phyloP scores from a whole-genome alignment of 2,797 vertebrate genomes.

The Pseudochirops corinnae region DNA sequence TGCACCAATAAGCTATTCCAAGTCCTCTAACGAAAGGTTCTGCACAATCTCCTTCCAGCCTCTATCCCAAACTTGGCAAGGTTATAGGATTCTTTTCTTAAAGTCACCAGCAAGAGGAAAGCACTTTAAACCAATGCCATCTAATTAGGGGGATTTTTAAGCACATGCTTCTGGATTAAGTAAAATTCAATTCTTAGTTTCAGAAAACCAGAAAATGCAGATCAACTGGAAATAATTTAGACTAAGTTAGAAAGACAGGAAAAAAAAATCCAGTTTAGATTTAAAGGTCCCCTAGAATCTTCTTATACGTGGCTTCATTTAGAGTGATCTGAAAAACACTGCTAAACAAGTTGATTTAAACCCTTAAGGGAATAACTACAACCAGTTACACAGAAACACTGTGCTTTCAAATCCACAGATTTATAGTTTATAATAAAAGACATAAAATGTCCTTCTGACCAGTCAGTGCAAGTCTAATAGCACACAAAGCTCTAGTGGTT shows the following conservation, averaged over 20 bases:
- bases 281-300: constrained; percentile 7
- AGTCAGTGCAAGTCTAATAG: constrained; percentile 68
- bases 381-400: constrained; percentile 72
- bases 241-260: constrained; percentile 52
- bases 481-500: constrained; percentile 78
- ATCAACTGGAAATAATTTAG: constrained; percentile 63
- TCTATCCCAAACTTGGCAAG: constrained; percentile 51
- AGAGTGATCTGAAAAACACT: constrained; percentile 73
- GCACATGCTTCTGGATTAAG: constrained; percentile 50
- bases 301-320: constrained; percentile 64
- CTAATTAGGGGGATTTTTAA: constrained; percentile 65
- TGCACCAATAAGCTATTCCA: constrained; percentile 56
- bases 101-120: constrained; percentile 60
- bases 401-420: constrained; percentile 79
- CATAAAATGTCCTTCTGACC: constrained; percentile 70
- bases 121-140: constrained; percentile 51
- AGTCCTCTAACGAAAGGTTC: constrained; percentile 48
- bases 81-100: constrained; percentile 41
- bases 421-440: constrained; percentile 73
- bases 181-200: constrained; percentile 64
- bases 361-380: constrained; percentile 72
- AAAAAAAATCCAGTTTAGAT: constrained; percentile 21
- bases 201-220: constrained; percentile 64
- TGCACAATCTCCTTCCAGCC: constrained; percentile 58
- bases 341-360: constrained; percentile 76